Evolutionary conservation across 2,113 vertebrate species (phyloP).

Genomic region (Thymallus thymallus): DNA sequence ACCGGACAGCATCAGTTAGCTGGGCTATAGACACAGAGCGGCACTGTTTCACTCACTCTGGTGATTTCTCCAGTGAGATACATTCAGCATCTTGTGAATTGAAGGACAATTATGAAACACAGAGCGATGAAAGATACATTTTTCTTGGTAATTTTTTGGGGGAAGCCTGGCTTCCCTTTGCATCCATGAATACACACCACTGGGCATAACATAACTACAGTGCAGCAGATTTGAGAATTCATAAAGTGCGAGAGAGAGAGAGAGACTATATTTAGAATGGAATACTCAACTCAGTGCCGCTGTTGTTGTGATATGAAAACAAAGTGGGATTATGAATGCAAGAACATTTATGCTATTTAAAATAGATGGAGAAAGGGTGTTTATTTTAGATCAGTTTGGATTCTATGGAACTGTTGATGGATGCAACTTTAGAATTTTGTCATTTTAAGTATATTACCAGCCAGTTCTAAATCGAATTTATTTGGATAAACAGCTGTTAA

Average conservation of each 20-base stretch:
- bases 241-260: slow-evolving; percentile 9
- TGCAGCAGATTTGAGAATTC: slow-evolving; percentile 7
- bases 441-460: slow-evolving; percentile 28
- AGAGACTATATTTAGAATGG: slow-evolving; percentile 41
- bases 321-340: slow-evolving; percentile 17
- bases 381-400: slow-evolving; percentile 13
- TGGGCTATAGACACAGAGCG: too few species aligned
- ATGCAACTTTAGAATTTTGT: slow-evolving; percentile 18
- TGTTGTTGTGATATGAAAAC: slow-evolving; percentile 19
- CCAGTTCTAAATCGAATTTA: slow-evolving; percentile 29
- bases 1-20: too few species aligned
- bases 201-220: too few species aligned
- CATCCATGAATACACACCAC: too few species aligned
- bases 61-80: too few species aligned
- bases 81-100: too few species aligned
- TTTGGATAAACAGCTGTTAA: slow-evolving; percentile 39
- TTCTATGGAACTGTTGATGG: slow-evolving; percentile 5
- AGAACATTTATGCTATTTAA: slow-evolving; percentile 7
- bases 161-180: too few species aligned
- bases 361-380: slow-evolving; percentile 10
- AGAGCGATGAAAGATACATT: too few species aligned
- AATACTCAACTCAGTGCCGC: slow-evolving; percentile 17
- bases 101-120: too few species aligned
- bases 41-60: too few species aligned
- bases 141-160: too few species aligned